These are phyloP conservation scores for Eulemur albifrons DNA, from an alignment of 2,797 vertebrate genomes.

Conservation along the genomic window DNA sequence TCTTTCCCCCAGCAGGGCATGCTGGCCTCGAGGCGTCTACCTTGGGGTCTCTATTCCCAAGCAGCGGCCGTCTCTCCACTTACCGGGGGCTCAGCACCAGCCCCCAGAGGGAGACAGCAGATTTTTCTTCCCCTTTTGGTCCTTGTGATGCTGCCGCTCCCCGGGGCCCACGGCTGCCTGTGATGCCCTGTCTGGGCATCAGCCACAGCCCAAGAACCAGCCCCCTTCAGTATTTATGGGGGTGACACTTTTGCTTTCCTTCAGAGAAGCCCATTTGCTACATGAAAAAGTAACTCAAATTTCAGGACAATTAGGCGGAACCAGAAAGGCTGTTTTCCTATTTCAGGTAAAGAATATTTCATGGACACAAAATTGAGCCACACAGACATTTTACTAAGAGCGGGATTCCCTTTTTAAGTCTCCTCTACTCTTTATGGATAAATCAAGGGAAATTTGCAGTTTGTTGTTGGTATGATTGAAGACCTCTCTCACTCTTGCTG, in stretches of 20 bases:
- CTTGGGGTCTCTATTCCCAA: background rate
- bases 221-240: background rate
- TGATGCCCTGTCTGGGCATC: rapidly evolving
- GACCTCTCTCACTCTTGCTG: background rate
- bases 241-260: background rate
- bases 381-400: background rate
- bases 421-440: background rate
- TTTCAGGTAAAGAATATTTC: background rate
- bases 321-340: background rate
- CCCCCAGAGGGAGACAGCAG: background rate
- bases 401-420: background rate
- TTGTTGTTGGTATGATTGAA: background rate
- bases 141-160: rapidly evolving
- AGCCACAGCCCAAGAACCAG: too few relatives aligned
- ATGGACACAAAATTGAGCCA: background rate
- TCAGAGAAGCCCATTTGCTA: background rate
- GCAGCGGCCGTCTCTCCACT: background rate
- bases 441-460: background rate
- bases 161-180: rapidly evolving
- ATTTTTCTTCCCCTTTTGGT: too few relatives aligned
- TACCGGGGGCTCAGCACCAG: background rate
- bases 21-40: background rate
- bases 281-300: background rate
- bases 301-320: background rate
- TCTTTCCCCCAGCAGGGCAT: background rate